These are phyloP conservation scores for Rousettus madagascariensis DNA, from an alignment of 2,797 vertebrate species.

Conservation along the genomic window DNA sequence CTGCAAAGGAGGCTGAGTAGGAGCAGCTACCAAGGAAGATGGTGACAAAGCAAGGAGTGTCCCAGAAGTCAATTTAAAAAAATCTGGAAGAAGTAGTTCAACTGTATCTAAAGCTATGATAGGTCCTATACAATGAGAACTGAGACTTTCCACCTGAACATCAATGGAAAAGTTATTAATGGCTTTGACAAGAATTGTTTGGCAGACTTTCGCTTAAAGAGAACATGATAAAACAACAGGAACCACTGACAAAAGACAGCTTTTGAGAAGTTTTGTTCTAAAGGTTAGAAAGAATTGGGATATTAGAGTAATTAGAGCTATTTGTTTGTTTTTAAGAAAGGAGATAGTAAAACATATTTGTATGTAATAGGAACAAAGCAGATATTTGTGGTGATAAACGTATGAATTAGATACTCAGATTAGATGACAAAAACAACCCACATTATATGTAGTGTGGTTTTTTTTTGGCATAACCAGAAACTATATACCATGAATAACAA, in stretches of 20 bases:
- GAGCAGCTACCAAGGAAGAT: not conserved
- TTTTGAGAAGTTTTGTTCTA: not conserved
- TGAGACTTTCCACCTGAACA: not conserved
- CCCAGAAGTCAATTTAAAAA: not conserved
- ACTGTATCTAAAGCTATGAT: not conserved
- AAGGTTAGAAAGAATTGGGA: not conserved
- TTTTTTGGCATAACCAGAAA: not conserved
- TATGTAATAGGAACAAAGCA: not conserved
- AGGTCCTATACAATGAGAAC: not conserved
- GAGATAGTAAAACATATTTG: not conserved
- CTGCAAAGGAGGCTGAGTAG: not conserved
- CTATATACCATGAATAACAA: not conserved
- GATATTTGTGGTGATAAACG: not conserved
- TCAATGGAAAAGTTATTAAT: not conserved
- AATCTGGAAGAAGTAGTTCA: not conserved
- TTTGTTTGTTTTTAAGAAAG: not conserved
- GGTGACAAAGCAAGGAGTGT: not conserved
- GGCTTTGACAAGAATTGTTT: not conserved
- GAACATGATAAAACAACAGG: not conserved
- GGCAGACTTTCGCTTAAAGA: not conserved
- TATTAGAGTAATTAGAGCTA: not conserved
- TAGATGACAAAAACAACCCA: not conserved
- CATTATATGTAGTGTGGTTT: not conserved
- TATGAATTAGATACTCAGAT: not conserved
- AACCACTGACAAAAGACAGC: not conserved